Conservation (phyloP, 1,140 invertebrate genomes). For the Drosophila orena region DNA sequence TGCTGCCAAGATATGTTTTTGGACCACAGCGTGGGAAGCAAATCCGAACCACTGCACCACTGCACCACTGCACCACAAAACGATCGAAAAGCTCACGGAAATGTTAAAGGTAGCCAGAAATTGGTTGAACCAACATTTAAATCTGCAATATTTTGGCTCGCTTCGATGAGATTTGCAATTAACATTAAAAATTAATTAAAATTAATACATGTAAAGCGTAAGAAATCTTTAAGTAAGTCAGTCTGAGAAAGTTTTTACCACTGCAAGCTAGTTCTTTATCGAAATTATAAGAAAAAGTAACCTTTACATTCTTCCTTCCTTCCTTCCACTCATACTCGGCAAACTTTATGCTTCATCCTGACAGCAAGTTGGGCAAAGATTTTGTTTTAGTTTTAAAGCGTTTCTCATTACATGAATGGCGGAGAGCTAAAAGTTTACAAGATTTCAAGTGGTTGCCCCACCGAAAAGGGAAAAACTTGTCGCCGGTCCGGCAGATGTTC, state of each 20-base stretch:
- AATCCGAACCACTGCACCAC: background rate
- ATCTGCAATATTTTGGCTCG: background rate
- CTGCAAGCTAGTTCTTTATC: too few relatives aligned
- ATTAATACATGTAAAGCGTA: background rate
- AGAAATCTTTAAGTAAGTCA: background rate
- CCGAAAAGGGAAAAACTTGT: constrained; percentile 27
- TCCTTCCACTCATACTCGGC: too few relatives aligned
- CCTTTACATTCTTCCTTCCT: background rate
- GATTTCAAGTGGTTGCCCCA: constrained; percentile 14
- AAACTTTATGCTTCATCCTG: constrained; percentile 9
- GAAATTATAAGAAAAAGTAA: background rate
- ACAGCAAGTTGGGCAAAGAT: constrained; percentile 30
- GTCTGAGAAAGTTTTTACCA: background rate
- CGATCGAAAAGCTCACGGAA: constrained; percentile 8
- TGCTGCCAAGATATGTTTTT: constrained; percentile 35
- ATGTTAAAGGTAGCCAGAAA: constrained; percentile 30
- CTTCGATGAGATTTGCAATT: background rate
- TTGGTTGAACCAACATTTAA: background rate
- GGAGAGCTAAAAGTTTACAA: constrained; percentile 27
- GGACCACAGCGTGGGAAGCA: constrained; percentile 27
- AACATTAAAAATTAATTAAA: background rate
- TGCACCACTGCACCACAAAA: background rate
- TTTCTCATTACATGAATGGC: constrained; percentile 30
- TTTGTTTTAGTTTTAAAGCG: constrained; percentile 26
- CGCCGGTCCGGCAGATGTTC: constrained; percentile 33